Evolutionary conservation across 1,140 invertebrate species (phyloP).

Genomic region (Trachymyrmex septentrionalis): DNA sequence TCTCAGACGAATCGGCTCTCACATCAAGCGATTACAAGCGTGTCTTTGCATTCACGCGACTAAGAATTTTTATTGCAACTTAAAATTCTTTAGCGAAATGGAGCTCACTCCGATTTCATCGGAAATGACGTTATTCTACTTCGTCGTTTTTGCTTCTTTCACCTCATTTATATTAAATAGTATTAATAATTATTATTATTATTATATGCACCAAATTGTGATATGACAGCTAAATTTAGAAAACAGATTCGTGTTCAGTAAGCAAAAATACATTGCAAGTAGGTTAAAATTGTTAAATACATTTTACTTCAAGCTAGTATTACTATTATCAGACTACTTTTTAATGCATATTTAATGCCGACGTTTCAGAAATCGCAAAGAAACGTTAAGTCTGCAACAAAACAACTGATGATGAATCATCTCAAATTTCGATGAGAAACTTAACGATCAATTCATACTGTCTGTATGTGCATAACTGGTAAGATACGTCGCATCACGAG

Average conservation of each 20-base stretch:
- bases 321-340: too few relatives aligned
- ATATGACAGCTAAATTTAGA: too few relatives aligned
- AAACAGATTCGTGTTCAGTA: too few relatives aligned
- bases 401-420: neutral
- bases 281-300: too few relatives aligned
- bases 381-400: neutral
- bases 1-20: conserved; percentile 29
- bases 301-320: too few relatives aligned
- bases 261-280: too few relatives aligned
- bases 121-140: conserved; percentile 4
- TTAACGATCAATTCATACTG: neutral
- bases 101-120: conserved; percentile 13
- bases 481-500: neutral
- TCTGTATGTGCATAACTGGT: neutral
- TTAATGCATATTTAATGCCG: neutral
- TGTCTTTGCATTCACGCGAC: neutral
- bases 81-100: conserved; percentile 65
- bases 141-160: neutral
- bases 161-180: neutral
- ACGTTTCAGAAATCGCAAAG: neutral
- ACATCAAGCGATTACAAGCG: conserved; percentile 56
- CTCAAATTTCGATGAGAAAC: neutral
- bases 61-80: conserved; percentile 43
- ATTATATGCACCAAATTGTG: too few relatives aligned
- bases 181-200: too few relatives aligned